A percentile compares a stretch with the other conserved stretches of the same genome.
phyloP scores from a whole-genome alignment of 2,797 vertebrate species.

The Champsocephalus gunnari region DNA sequence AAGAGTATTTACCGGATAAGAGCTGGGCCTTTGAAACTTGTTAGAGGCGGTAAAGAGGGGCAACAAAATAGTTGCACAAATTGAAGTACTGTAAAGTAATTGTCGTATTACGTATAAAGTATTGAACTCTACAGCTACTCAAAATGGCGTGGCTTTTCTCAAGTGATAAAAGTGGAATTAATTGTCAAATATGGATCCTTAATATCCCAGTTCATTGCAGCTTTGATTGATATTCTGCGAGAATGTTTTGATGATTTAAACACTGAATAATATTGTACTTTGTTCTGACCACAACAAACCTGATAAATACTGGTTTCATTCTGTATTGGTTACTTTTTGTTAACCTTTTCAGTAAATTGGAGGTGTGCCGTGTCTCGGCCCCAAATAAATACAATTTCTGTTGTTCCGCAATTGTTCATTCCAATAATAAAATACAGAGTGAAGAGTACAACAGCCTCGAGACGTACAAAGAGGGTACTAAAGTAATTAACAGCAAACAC shows the following conservation, averaged over 20 bases:
- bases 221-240: background rate
- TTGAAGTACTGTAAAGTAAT: background rate
- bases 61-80: too few relatives aligned
- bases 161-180: background rate
- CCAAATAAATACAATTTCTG: conserved; percentile 19
- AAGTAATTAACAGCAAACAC: conserved; percentile 35
- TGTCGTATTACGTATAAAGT: background rate
- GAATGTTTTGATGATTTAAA: background rate
- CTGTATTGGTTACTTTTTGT: conserved; percentile 3
- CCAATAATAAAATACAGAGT: background rate
- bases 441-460: background rate
- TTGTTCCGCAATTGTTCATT: background rate
- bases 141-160: background rate
- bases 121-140: background rate
- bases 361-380: conserved; percentile 7
- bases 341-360: conserved; percentile 9
- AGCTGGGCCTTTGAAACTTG: too few relatives aligned
- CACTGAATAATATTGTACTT: background rate
- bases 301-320: background rate
- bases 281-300: background rate
- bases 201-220: background rate
- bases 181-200: background rate
- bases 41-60: too few relatives aligned
- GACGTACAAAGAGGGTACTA: conserved; percentile 19
- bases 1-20: background rate